These are phyloP conservation scores for Limnodromus scolopaceus DNA, from an alignment of 2,797 vertebrate genomes.

Conservation along the genomic window DNA sequence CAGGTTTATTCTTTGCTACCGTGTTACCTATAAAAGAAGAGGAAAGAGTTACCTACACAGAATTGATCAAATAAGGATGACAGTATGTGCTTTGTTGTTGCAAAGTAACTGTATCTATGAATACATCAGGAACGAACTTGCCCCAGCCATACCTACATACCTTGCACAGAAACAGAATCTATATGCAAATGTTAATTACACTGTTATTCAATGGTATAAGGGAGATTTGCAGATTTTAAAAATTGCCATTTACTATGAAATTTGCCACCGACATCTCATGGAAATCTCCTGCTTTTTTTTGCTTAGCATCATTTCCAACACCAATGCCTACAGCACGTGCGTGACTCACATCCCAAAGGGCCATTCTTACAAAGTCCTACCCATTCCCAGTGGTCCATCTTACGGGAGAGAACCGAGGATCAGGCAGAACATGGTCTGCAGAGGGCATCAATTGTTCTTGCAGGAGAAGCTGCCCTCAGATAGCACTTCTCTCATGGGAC, in stretches of 20 bases:
- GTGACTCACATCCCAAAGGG: background rate
- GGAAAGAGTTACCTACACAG: background rate
- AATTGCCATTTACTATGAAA: background rate
- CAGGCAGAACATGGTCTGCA: background rate
- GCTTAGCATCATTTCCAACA: background rate
- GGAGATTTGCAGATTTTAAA: background rate
- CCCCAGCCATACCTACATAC: background rate
- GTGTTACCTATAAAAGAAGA: constrained; percentile 88
- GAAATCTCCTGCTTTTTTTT: background rate
- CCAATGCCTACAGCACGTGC: background rate
- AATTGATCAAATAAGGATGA: background rate
- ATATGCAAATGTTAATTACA: fast-evolving
- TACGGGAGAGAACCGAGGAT: background rate
- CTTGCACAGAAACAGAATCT: background rate
- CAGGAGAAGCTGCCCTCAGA: background rate
- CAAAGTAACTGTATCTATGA: background rate
- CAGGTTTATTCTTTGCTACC: constrained; percentile 84
- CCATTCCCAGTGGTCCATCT: background rate
- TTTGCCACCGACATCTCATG: background rate
- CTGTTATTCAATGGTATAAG: background rate
- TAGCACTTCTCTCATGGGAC: background rate
- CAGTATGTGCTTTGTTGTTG: background rate
- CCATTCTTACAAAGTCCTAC: background rate
- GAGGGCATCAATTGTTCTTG: background rate
- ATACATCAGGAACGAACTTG: background rate